These are phyloP conservation scores for Melanogrammus aeglefinus DNA, from an alignment of 2,797 vertebrate genomes.

Conservation along the genomic window DNA sequence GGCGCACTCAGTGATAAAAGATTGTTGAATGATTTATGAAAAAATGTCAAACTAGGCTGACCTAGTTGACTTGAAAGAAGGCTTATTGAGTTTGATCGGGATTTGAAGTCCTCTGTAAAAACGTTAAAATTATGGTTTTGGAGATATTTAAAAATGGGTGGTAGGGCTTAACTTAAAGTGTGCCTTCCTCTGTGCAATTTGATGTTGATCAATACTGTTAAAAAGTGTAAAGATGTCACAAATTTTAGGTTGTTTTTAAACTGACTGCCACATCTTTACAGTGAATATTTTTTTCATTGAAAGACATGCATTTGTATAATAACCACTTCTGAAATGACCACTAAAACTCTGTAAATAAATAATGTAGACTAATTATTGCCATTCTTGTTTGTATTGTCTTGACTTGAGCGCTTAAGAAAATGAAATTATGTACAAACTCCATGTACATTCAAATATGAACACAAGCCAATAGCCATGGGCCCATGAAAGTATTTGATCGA, in stretches of 20 bases:
- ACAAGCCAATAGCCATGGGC: no score
- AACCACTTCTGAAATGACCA: constrained; percentile 62
- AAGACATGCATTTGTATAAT: constrained; percentile 34
- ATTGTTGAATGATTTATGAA: background rate
- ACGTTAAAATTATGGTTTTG: background rate
- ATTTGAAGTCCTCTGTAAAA: background rate
- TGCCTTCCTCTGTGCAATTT: constrained; percentile 1
- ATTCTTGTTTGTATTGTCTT: background rate
- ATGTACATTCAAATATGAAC: background rate
- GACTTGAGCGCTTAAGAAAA: background rate
- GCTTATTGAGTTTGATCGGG: background rate
- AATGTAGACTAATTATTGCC: constrained; percentile 27
- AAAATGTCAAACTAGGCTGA: background rate
- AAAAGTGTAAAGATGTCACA: background rate
- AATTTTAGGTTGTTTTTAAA: background rate
- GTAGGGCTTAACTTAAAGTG: background rate
- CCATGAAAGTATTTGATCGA: no score
- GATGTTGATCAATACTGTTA: background rate
- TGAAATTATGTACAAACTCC: background rate
- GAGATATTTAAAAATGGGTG: background rate
- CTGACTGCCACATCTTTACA: constrained; percentile 38
- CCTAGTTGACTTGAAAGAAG: background rate
- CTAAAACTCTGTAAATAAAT: constrained; percentile 74
- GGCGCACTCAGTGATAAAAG: background rate
- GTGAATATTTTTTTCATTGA: constrained; percentile 47